These are phyloP conservation scores for Lethenteron reissneri DNA, from an alignment of 2,113 vertebrate genomes.

Conservation along the genomic window DNA sequence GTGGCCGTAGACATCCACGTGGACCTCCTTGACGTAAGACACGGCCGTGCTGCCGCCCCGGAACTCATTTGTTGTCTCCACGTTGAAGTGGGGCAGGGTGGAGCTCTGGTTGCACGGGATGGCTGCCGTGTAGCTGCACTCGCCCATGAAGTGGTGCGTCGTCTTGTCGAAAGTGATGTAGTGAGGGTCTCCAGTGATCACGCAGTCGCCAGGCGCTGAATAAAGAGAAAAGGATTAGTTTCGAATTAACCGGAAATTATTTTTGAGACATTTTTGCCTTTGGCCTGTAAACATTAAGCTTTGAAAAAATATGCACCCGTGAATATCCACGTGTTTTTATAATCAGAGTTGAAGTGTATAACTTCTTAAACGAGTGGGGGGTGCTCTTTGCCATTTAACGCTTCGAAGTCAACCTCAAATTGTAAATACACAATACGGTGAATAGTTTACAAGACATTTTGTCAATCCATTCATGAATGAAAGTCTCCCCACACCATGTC, in stretches of 20 bases:
- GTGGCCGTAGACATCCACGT: conserved; percentile 26
- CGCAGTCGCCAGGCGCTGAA: conserved; percentile 41
- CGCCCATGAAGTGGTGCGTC: conserved; percentile 62
- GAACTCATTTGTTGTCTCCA: conserved; percentile 48
- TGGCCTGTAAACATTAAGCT: too few species aligned
- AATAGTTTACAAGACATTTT: too few species aligned
- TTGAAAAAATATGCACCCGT: too few species aligned
- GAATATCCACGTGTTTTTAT: too few species aligned
- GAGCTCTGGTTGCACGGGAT: conserved; percentile 26
- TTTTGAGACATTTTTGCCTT: neutral
- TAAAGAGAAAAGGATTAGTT: neutral
- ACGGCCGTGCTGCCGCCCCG: conserved; percentile 43
- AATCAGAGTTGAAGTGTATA: too few species aligned
- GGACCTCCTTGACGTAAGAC: conserved; percentile 41
- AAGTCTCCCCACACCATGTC: too few species aligned
- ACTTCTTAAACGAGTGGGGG: too few species aligned
- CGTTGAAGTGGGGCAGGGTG: conserved; percentile 38
- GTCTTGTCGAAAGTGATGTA: conserved; percentile 58
- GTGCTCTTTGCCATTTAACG: too few species aligned
- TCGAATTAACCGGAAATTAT: neutral
- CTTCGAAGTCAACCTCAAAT: too few species aligned
- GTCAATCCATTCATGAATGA: too few species aligned
- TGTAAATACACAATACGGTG: too few species aligned
- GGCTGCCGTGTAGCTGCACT: conserved; percentile 58
- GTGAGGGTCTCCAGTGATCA: conserved; percentile 58